Base-by-base conservation (phyloP, 2,888 invertebrate species). In the Scaptodrosophila latifasciaeformis region DNA sequence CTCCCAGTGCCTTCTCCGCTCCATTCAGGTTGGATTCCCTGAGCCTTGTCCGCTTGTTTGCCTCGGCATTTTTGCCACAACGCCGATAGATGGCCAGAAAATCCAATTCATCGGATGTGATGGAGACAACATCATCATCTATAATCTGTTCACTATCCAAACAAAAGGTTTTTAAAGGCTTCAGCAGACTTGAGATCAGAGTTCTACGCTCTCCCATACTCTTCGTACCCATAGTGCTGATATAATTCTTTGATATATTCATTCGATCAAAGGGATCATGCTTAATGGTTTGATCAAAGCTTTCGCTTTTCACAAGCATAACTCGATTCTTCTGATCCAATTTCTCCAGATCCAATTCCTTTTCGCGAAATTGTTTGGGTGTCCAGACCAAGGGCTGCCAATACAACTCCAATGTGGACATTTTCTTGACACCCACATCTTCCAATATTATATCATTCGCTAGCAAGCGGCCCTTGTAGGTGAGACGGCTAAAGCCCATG, bases 351-450 rank as follows among this genome's bases (percentile, higher is more conserved):
- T 63, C 62, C 12, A 56, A 19, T 15, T 78, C 71, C 45, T 55
- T 68, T 1, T 71, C 76, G 10, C 62, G 61, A n/a, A 63, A 47
- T 39, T 55, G 54, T n/a, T 57, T 63, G 19, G 71, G 45, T 5
- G 71, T 63, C 1, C 63, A 30, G n/a, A 78, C 75, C 19, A 65
- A 6, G 0, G 72, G 72, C 46, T 71, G 54, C 72, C 72, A 77
- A 17, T 15, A 49, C 1, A 72, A 43, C 24, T 70, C 59, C 43
- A 72, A 12, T 4, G 61, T 74, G 9, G 78, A 61, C 67, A 74
- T 53, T 2, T 57, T 62, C 46, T 54, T 61, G 0, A 67, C 40
- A 0, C 71, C 75, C 42, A 61, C 51, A 4, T 77, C 59, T 35
- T 74, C 75, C 9, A 72, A 43, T 7, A 62, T 46, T 10, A 47